Evolutionary conservation across 2,888 invertebrate genomes (phyloP).

Genomic region (Eurytoma adleriae): DNA sequence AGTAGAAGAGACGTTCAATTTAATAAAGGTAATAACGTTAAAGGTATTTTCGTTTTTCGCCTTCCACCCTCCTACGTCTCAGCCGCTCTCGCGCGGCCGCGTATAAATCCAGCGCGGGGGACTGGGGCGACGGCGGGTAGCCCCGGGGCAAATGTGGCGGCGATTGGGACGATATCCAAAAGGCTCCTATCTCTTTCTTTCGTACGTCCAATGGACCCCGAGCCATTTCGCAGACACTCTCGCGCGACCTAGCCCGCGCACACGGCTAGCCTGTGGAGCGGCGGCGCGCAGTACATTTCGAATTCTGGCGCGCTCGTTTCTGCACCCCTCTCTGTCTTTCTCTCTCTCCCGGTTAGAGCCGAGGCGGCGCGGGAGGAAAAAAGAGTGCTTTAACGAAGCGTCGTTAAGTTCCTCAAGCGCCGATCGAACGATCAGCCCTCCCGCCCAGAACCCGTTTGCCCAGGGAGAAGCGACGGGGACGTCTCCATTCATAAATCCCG

Average conservation of each 20-base stretch:
- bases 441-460: not conserved
- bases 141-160: constrained; percentile 66
- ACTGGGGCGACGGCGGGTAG: not conserved
- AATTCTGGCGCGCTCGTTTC: constrained; percentile 50
- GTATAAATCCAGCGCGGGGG: constrained; percentile 62
- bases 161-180: constrained; percentile 74
- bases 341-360: not conserved
- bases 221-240: constrained; percentile 51
- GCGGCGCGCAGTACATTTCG: constrained; percentile 47
- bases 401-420: constrained; percentile 65
- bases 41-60: constrained; percentile 71
- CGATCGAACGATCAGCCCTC: constrained; percentile 64
- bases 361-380: not conserved
- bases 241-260: not conserved
- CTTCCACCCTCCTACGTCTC: not conserved
- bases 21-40: constrained; percentile 75
- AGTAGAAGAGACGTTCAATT: constrained; percentile 68
- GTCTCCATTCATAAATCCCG: constrained; percentile 59
- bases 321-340: constrained; percentile 59
- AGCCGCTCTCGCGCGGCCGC: constrained; percentile 34
- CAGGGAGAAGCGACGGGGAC: constrained; percentile 2
- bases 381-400: constrained; percentile 69
- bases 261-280: not conserved
- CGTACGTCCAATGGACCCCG: constrained; percentile 10
- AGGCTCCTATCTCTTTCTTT: constrained; percentile 54